These are phyloP conservation scores for Tetraodon nigroviridis DNA, from an alignment of 2,113 vertebrate species.

Conservation along the genomic window DNA sequence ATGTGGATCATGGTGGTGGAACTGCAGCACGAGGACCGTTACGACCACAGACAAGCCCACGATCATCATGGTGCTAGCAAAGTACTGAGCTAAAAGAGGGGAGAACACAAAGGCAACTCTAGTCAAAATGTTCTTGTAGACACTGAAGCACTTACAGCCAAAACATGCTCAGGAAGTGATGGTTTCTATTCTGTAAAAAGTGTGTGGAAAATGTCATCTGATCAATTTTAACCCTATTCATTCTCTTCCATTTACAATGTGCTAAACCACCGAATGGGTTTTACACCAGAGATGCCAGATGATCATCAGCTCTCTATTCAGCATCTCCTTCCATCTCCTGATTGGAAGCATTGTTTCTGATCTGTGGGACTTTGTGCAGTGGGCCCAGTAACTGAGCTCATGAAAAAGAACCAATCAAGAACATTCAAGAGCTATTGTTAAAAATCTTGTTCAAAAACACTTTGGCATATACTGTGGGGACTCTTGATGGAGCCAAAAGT, in stretches of 20 bases:
- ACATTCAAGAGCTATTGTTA: too few relatives aligned
- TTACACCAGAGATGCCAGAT: constrained; percentile 37
- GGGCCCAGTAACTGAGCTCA: too few relatives aligned
- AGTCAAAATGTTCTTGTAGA: background rate
- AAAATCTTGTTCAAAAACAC: too few relatives aligned
- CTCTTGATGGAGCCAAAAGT: too few relatives aligned
- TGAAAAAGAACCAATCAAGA: too few relatives aligned
- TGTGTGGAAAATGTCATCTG: too few relatives aligned
- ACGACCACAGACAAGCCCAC: constrained; percentile 89
- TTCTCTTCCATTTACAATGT: constrained; percentile 23
- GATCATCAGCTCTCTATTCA: constrained; percentile 21
- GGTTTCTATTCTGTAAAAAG: too few relatives aligned
- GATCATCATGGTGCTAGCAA: constrained; percentile 91
- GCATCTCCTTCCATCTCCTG: constrained; percentile 15
- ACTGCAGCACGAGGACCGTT: constrained; percentile 87
- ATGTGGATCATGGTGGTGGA: constrained; percentile 90
- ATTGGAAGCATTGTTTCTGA: constrained; percentile 19
- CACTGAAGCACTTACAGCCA: too few relatives aligned
- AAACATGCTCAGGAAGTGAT: too few relatives aligned
- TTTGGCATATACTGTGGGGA: too few relatives aligned
- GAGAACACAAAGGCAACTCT: background rate
- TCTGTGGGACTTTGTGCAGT: constrained; percentile 13
- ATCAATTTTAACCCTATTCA: background rate
- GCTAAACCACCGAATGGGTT: constrained; percentile 26
- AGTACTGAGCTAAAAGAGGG: constrained; percentile 81